Conservation (phyloP, 2,113 vertebrate species). For the Jaculus jaculus region DNA sequence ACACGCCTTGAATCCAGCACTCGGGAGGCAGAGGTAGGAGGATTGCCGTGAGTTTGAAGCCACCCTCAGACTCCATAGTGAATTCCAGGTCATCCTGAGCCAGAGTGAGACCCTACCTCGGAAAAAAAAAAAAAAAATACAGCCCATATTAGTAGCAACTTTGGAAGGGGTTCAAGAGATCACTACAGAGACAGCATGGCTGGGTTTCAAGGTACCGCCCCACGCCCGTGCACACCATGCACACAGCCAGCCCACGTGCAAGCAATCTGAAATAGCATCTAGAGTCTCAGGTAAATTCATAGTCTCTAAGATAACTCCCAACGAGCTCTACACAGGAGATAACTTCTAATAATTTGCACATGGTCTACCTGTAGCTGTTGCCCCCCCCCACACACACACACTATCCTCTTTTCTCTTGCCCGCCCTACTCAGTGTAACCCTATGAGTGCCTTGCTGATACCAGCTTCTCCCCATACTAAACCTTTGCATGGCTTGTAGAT, state of each 20-base stretch:
- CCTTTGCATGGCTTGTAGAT: neutral
- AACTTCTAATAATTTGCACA: neutral
- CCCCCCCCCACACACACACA: accelerated
- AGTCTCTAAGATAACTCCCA: neutral
- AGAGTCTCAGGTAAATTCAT: neutral
- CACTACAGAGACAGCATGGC: neutral
- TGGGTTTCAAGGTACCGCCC: neutral
- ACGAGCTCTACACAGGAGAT: neutral
- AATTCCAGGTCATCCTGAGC: no score
- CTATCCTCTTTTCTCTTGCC: neutral
- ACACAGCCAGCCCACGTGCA: neutral
- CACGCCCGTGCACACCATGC: neutral
- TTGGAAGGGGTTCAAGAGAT: neutral
- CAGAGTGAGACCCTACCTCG: no score
- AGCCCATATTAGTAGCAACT: neutral
- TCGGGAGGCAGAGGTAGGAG: no score
- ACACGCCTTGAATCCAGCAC: no score
- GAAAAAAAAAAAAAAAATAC: no score
- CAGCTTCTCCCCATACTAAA: accelerated
- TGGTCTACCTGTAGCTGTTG: neutral
- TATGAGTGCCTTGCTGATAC: neutral
- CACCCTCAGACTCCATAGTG: no score
- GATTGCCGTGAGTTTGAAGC: no score
- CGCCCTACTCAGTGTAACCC: neutral
- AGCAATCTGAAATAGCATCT: neutral